Evolutionary conservation across 2,888 invertebrate species (phyloP).

Genomic region (Drosophila anceps): DNA sequence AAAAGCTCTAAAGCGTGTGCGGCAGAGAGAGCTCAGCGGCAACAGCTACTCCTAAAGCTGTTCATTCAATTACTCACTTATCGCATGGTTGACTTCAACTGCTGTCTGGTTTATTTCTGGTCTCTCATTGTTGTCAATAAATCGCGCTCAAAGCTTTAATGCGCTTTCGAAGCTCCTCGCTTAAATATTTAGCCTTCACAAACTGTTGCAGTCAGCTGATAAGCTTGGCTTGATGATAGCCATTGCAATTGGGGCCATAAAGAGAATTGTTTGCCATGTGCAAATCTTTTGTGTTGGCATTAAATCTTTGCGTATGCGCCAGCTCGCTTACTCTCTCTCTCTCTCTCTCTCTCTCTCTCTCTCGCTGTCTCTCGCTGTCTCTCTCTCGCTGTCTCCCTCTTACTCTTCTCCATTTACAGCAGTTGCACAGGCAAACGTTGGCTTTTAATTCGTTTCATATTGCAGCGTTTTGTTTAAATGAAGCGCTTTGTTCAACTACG

Average conservation of each 20-base stretch:
- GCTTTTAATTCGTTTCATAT: slow-evolving; percentile 79
- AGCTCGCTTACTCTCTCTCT: background rate
- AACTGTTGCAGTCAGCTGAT: slow-evolving; percentile 55
- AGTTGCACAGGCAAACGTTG: slow-evolving; percentile 44
- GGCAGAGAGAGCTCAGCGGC: background rate
- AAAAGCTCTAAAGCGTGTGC: background rate
- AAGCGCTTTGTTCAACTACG: slow-evolving; percentile 53
- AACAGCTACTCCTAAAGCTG: background rate
- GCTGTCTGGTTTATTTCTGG: background rate
- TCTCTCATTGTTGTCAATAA: background rate
- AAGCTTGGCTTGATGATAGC: slow-evolving; percentile 48
- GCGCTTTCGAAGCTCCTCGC: slow-evolving; percentile 12
- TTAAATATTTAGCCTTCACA: slow-evolving; percentile 18
- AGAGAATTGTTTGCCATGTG: slow-evolving; percentile 70
- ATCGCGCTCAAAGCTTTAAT: slow-evolving; percentile 8
- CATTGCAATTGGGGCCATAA: slow-evolving; percentile 56
- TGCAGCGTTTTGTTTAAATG: slow-evolving; percentile 78
- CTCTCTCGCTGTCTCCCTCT: background rate
- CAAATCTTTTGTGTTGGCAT: slow-evolving; percentile 66
- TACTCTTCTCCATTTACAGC: slow-evolving; percentile 6
- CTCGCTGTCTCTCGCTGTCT: background rate
- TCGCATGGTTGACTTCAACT: background rate
- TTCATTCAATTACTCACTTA: slow-evolving; percentile 3
- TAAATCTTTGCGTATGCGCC: slow-evolving; percentile 49
- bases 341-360: background rate